phyloP scores from a whole-genome alignment of 2,113 vertebrate genomes.

The Monarcha castaneiventris region DNA sequence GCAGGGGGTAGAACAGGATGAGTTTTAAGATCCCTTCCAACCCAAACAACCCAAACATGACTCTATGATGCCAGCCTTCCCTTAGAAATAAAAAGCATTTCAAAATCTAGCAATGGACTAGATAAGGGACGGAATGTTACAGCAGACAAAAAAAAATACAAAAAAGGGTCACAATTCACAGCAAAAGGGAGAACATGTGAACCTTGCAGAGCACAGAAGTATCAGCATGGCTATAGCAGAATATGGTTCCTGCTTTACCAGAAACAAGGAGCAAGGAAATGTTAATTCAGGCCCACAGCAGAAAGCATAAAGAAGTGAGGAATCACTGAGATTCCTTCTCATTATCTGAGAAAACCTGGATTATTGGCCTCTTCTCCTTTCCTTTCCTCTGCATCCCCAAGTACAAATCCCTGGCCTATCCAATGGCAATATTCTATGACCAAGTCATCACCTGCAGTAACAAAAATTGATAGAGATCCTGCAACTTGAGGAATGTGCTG shows the following conservation, averaged over 20 bases:
- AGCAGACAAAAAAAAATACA: neutral
- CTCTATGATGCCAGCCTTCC: neutral
- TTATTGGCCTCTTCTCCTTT: neutral
- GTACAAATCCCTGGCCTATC: conserved; percentile 52
- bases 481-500: neutral
- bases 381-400: neutral
- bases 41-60: neutral
- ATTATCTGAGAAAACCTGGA: neutral
- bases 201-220: accelerated
- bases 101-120: neutral
- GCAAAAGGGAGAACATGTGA: accelerated
- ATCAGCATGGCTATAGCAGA: neutral
- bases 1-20: neutral
- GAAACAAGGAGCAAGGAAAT: neutral
- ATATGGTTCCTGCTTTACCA: neutral
- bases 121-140: neutral
- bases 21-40: neutral
- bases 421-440: conserved; percentile 61
- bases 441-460: neutral
- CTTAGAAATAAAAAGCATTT: neutral
- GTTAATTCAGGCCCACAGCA: neutral
- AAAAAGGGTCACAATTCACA: neutral
- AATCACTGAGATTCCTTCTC: neutral
- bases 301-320: neutral
- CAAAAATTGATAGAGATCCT: neutral